These are phyloP conservation scores for Actinernus sp. DNA, from an alignment of 92 coral and sea anemone genomes.

Conservation along the genomic window DNA sequence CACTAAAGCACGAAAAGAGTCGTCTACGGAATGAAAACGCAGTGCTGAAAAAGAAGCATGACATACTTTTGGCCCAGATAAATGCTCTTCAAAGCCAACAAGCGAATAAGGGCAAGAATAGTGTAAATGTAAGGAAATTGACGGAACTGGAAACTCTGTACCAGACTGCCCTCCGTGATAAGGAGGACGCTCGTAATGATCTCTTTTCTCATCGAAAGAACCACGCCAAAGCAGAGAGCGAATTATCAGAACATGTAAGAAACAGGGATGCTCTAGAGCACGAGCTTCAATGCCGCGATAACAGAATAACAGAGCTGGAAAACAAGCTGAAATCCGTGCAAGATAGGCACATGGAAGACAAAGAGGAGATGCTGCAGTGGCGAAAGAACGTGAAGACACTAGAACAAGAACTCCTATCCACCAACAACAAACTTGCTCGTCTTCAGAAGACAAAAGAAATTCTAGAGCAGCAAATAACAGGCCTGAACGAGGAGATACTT, in stretches of 20 bases:
- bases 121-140: slow-evolving; percentile 68
- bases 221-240: slow-evolving; percentile 72
- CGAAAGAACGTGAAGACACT: slow-evolving; percentile 65
- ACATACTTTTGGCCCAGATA: slow-evolving; percentile 64
- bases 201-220: slow-evolving; percentile 66
- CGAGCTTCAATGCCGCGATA: slow-evolving; percentile 56
- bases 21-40: slow-evolving; percentile 69
- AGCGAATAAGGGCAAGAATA: slow-evolving; percentile 54
- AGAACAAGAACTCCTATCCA: slow-evolving; percentile 74
- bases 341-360: slow-evolving; percentile 72
- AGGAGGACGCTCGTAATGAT: slow-evolving; percentile 78
- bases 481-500: slow-evolving; percentile 65
- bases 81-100: slow-evolving; percentile 38
- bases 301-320: slow-evolving; percentile 63
- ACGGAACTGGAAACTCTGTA: slow-evolving; percentile 75
- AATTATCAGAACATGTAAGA: slow-evolving; percentile 67
- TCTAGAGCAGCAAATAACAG: slow-evolving; percentile 58
- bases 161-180: slow-evolving; percentile 77
- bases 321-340: slow-evolving; percentile 62
- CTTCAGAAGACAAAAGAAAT: slow-evolving; percentile 48
- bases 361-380: slow-evolving; percentile 78
- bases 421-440: slow-evolving; percentile 47
- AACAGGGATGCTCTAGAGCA: slow-evolving; percentile 69
- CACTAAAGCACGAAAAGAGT: slow-evolving; percentile 72
- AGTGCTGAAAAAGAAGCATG: slow-evolving; percentile 66